Base-by-base conservation (phyloP, 92 coral and sea anemone species). In the Pocillopora grandis region DNA sequence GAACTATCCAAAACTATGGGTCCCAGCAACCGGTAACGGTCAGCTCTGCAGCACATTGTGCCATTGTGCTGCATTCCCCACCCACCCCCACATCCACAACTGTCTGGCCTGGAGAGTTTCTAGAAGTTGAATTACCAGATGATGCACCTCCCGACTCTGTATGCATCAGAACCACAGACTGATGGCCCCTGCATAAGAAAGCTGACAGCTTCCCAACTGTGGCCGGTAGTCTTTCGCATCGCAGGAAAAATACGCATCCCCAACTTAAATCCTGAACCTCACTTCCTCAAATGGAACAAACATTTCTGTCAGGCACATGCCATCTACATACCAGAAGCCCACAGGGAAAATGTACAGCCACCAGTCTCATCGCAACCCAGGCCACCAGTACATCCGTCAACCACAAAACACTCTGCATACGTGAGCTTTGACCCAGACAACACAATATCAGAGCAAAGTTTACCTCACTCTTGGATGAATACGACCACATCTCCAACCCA, bases 211-310 rank as follows among this genome's bases (percentile, higher is more conserved):
- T 65, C 84, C 77, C 58, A 81, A 58, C 27, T 82, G 65, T 82
- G 86, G 70, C 86, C 80, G 0, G 27, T 23, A 3, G 75, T 89
- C 33, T 79, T 86, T 8, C 84, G 89, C 71, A 63, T 92, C 35
- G 89, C 87, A 27, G 64, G 91, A 49, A 86, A 76, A 21, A 70
- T 86, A 18, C 91, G 93, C 60, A 89, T 92, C 82, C 86, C 93
- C 16, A 92, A 92, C 89, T 68, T 75, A 42, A 37, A 91, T 9
- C 21, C 84, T 1, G 82, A 92, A 58, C 91, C 93, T 33, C 92
- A 57, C 66, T 58, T 83, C 2, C 82, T 92, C n/a, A 92, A 78
- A 55, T 14, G 81, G 14, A 75, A 77, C 7, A 74, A 85, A 9
- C 88, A 85, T 77, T 78, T 85, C 72, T 78, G 88, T 59, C 88